These are phyloP conservation scores for Ceratosolen solmsi DNA, from an alignment of 1,140 invertebrate species.

Conservation along the genomic window DNA sequence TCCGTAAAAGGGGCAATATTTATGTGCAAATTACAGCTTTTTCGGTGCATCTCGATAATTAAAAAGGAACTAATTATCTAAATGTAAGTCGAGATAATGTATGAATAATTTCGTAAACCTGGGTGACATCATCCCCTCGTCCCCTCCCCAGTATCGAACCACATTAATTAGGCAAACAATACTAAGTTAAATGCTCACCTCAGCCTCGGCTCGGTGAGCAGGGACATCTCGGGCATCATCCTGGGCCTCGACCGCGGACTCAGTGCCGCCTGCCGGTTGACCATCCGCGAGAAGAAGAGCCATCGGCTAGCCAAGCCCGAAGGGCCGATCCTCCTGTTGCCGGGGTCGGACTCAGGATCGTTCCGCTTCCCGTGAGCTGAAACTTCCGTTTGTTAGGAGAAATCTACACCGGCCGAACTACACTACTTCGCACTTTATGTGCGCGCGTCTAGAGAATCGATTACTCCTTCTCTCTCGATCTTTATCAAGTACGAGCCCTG, in stretches of 20 bases:
- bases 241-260: background rate
- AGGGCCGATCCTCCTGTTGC: background rate
- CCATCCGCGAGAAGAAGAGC: conserved; percentile 17
- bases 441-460: too few relatives aligned
- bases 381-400: background rate
- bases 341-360: background rate
- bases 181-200: conserved; percentile 7
- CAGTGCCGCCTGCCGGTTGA: conserved; percentile 10
- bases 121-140: too few relatives aligned
- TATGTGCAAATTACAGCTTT: too few relatives aligned
- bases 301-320: background rate
- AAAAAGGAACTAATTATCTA: too few relatives aligned
- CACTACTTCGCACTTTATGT: background rate
- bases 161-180: too few relatives aligned
- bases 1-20: too few relatives aligned
- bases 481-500: too few relatives aligned
- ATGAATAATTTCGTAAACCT: too few relatives aligned
- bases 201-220: background rate
- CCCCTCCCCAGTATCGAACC: too few relatives aligned
- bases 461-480: background rate
- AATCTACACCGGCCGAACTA: too few relatives aligned
- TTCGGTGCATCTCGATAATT: too few relatives aligned
- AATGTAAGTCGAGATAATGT: too few relatives aligned
- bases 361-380: conserved; percentile 47
- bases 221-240: background rate